phyloP scores from a whole-genome alignment of 2,888 invertebrate genomes.

The Spodoptera picta region DNA sequence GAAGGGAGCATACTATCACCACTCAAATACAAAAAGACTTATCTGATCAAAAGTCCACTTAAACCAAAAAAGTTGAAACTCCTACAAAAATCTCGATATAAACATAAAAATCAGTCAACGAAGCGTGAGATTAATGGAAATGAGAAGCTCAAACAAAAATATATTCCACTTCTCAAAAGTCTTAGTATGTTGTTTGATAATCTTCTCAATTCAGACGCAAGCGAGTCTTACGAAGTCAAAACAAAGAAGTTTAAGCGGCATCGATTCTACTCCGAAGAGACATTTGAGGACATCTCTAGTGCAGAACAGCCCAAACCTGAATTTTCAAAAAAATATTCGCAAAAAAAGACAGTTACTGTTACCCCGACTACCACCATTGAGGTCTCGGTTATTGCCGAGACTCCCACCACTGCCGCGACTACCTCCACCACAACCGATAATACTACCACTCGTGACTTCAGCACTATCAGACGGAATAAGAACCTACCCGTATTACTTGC shows the following conservation, averaged over 20 bases:
- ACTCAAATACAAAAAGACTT: conserved; percentile 71
- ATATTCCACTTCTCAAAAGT: conserved; percentile 80
- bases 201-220: conserved; percentile 72
- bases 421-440: conserved; percentile 77
- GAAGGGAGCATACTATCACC: conserved; percentile 63
- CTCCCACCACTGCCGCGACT: conserved; percentile 66
- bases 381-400: conserved; percentile 67
- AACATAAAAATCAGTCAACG: conserved; percentile 67
- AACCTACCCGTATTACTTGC: conserved; percentile 83
- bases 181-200: conserved; percentile 81
- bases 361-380: conserved; percentile 72
- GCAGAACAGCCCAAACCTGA: conserved; percentile 47
- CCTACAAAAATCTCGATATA: conserved; percentile 61
- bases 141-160: conserved; percentile 73
- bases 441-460: conserved; percentile 81
- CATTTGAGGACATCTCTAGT: conserved; percentile 61
- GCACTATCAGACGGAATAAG: conserved; percentile 83
- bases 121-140: conserved; percentile 74
- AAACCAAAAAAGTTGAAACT: conserved; percentile 73
- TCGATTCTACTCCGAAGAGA: conserved; percentile 55
- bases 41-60: conserved; percentile 73
- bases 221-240: conserved; percentile 66
- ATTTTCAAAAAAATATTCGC: conserved; percentile 59
- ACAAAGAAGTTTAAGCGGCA: conserved; percentile 63
- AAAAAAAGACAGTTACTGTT: conserved; percentile 78